Evolutionary conservation across 2,888 invertebrate species (phyloP), one percentile per base, ranked within the genome.

Genomic region (Brachylomia viminalis): DNA sequence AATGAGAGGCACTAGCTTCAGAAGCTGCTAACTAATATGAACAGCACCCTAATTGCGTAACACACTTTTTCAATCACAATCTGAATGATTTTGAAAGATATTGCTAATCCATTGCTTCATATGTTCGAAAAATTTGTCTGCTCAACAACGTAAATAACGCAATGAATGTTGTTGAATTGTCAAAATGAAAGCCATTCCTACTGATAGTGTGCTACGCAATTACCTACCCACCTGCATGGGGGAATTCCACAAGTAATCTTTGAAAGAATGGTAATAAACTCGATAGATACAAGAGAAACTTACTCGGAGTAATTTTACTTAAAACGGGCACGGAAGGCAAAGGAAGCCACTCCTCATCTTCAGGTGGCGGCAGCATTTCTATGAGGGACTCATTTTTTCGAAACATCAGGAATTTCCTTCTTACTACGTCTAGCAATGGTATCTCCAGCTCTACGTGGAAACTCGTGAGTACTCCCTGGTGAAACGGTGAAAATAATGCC

Each of bases 401-500:
- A 79, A 91, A 95, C 93, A 96, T 92, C 30, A 96, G 88, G 75
- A 95, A 96, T 30, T 86, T 90, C 64, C 96, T 91, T 62, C 96
- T 90, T 2, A 87, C 88, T 1, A 94, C 91, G 88, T 97, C 97
- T 33, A 97, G 87, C n/a, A 97, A 86, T 0, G 97, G 97, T 38
- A 97, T 86, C 80, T 96, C 95, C 17, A 97, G 84, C 88, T 97
- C 97, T 13, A 97, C 87, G 81, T 97, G 96, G 86, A 97, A 97
- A 5, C 95, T 92, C 72, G 96, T 94, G 10, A 90, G 83, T 11
- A 92, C 90, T 27, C 95, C 95, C 96, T 96, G 45, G 13, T 33
- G 17, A n/a, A 23, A 62, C 2, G 20, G n/a, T 5, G 17, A 58
- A 52, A 64, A 56, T 69, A 13, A 49, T 15, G 45, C 2, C 7